Evolutionary conservation across 2,113 vertebrate species (phyloP), one percentile per base, ranked within the genome.

Genomic region (Paratilapia polleni): DNA sequence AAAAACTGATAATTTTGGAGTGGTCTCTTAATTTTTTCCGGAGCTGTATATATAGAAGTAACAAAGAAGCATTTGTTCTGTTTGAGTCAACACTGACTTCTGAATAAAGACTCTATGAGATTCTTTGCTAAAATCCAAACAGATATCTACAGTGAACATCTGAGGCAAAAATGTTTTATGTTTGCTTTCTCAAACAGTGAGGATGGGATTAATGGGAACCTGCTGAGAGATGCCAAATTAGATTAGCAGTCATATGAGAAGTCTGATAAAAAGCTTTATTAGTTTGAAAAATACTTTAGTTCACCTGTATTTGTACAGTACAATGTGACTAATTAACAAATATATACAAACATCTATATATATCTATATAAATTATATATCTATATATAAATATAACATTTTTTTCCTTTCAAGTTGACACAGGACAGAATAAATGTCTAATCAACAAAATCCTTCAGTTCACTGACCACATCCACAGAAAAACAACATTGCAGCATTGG

Each of bases 391-490:
- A 38, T 38, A 20, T 26, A 47, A 90, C 43, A 68, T 68, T 76
- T n/a, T 12, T n/a, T 58, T 78, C 62, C 41, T 22, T 81, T 83
- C 19, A 74, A 13, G 57, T 64, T 90, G 47, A 84, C 58, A 88
- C 24, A 77, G 43, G 7, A 87, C 58, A 78, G 20, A 82, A 80
- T 52, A 81, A 80, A 89, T 58, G 73, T 78, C 34, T 77, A 47
- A 77, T 88, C 66, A 84, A 77, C 57, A 73, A 34, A 78, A 86
- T 43, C 20, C 38, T 58, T 88, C 73, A 66, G 63, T 83, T 85
- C 63, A 83, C 52, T 56, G 62, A 81, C 58, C 47, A 66, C 34
- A 34, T 80, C 34, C 62, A 34, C 5, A 59, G 19, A 31, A 12
- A 58, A 82, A 70, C 34, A 66, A 11, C 28, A 84, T 13, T 61